Evolutionary conservation across 53 echinoderm and acorn worm genomes (phyloP), one percentile per base, ranked within the genome.

Genomic region (Pentamera pediparva): DNA sequence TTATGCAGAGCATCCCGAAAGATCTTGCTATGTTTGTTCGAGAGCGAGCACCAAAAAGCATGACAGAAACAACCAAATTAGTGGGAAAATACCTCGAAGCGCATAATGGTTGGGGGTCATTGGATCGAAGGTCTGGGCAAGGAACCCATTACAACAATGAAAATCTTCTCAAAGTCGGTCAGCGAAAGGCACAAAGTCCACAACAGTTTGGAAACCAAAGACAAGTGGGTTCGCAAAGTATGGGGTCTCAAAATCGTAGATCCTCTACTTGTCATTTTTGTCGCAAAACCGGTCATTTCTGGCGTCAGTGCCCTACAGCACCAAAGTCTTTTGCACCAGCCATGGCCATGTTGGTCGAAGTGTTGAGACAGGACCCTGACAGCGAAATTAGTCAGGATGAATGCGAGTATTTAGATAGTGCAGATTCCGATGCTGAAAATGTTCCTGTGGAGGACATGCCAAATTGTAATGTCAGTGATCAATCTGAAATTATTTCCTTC

Each of bases 21-120:
- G 78, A 78, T 7, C n/a, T 69, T 24, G 35, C 52, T 13, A 8
- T 78, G 20, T 78, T 34, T 67, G 20, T 78, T 34, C 29, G 33
- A 61, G n/a, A 61, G 33, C 29, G 61, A 61, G 19, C 29, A 61
- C 78, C 78, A 19, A 28, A 12, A 49, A 39, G 49, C 38, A 17
- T 51, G 13, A 0, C 10, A 33, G 67, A 49, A 12, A 15, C 65
- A 30, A 12, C 78, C 19, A 49, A 49, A 30, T 10, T 78, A 20
- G 65, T 51, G 17, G 65, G 65, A 31, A 32, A 52, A 20, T 78
- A 78, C 50, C 6, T 50, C n/a, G 78, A 78, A 11, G 78, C 78
- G 18, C 78, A 78, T 67, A 53, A 53, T 50, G 53, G 65, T 78
- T 78, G 59, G 73, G 27, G 22, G 22, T 27, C 22, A 24, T 24